phyloP scores from a whole-genome alignment of 2,888 invertebrate genomes.

The Leucoma salicis region DNA sequence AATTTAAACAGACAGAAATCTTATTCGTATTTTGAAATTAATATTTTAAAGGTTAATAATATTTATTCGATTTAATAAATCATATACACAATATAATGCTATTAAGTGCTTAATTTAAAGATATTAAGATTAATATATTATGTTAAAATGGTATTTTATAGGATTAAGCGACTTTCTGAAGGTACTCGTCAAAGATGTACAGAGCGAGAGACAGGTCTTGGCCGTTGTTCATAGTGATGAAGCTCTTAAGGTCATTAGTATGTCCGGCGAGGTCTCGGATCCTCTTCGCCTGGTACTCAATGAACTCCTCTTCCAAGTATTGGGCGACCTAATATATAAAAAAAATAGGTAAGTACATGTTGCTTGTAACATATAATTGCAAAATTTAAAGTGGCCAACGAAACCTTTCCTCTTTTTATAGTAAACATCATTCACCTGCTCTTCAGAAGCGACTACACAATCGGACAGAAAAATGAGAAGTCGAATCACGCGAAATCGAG shows the following conservation, averaged over 20 bases:
- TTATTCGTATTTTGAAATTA: no score
- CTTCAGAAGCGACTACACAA: no score
- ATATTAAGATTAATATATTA: neutral
- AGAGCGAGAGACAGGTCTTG: constrained; percentile 85
- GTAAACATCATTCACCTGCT: no score
- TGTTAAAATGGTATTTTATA: constrained; percentile 28
- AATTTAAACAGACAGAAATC: no score
- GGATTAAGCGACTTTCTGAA: constrained; percentile 66
- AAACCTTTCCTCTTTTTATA: no score
- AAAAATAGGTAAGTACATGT: neutral
- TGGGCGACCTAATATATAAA: constrained; percentile 80
- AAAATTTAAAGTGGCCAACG: no score
- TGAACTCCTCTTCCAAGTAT: constrained; percentile 89
- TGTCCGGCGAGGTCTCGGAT: constrained; percentile 89
- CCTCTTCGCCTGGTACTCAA: constrained; percentile 85
- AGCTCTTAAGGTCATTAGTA: constrained; percentile 85
- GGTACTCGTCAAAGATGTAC: constrained; percentile 89
- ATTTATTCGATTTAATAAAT: neutral
- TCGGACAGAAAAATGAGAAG: no score
- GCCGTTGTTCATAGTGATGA: constrained; percentile 77
- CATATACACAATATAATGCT: neutral
- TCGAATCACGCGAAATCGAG: no score
- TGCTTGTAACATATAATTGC: no score
- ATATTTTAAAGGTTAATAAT: no score
- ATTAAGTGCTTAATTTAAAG: constrained; percentile 1